phyloP scores from a whole-genome alignment of 37 sponge, comb jelly and placozoan genomes.

The Hexactinellida sp. region DNA sequence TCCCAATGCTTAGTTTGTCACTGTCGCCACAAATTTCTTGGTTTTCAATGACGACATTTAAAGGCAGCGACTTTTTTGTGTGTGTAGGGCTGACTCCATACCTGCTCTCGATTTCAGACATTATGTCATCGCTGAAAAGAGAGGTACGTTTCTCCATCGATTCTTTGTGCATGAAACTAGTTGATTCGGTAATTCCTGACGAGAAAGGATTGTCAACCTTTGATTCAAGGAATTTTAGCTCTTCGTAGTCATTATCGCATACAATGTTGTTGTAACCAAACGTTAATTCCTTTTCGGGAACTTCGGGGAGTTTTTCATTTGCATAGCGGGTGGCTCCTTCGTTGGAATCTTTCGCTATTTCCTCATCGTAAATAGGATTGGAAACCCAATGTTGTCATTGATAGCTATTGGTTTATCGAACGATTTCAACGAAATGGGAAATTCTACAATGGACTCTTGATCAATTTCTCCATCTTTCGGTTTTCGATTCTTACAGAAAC shows the following conservation, averaged over 20 bases:
- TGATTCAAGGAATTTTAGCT: not conserved
- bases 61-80: not conserved
- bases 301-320: not conserved
- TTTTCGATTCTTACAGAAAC: not conserved
- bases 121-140: not conserved
- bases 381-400: not conserved
- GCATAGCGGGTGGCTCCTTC: not conserved
- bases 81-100: not conserved
- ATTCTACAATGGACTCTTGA: not conserved
- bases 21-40: not conserved
- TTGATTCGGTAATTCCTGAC: not conserved
- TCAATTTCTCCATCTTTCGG: not conserved
- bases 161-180: not conserved
- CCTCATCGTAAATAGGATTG: slow-evolving; percentile 4
- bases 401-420: not conserved
- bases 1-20: not conserved
- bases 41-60: not conserved
- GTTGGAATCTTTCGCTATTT: not conserved
- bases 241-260: not conserved
- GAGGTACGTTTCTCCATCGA: not conserved
- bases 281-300: not conserved
- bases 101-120: not conserved
- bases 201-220: not conserved
- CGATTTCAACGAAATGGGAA: not conserved
- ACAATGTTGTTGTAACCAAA: not conserved